Evolutionary conservation across 2,797 vertebrate species (phyloP).

Genomic region (Streptopelia turtur): DNA sequence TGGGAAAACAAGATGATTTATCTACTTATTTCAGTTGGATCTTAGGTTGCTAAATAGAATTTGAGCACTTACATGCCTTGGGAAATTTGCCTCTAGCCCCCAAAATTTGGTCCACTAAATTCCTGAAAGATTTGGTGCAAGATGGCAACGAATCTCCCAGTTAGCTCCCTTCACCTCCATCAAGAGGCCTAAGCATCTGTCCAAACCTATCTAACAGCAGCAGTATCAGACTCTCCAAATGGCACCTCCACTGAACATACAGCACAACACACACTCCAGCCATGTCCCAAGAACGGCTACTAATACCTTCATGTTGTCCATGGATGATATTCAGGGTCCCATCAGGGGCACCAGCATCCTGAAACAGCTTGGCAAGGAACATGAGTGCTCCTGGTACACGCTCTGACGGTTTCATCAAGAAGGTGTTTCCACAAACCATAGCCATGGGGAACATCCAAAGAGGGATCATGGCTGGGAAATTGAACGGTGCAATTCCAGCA

Average conservation of each 20-base stretch:
- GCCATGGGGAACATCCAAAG: constrained; percentile 98
- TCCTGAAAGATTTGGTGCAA: not conserved
- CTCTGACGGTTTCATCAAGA: constrained; percentile 95
- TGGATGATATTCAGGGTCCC: constrained; percentile 95
- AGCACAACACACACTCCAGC: not conserved
- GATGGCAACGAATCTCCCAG: not conserved
- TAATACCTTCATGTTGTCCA: constrained; percentile 89
- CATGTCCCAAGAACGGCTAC: not conserved
- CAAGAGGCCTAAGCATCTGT: not conserved
- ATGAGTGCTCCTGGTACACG: constrained; percentile 91
- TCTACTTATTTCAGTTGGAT: not conserved
- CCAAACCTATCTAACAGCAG: not conserved
- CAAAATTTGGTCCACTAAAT: not conserved
- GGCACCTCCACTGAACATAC: not conserved
- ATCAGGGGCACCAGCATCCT: constrained; percentile 94
- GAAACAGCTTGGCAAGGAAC: constrained; percentile 91
- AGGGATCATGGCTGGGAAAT: constrained; percentile 98
- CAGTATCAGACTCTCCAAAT: not conserved
- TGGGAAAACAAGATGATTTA: not conserved
- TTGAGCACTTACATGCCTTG: not conserved
- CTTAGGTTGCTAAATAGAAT: not conserved
- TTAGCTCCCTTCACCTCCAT: not conserved
- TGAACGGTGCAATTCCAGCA: constrained; percentile 94
- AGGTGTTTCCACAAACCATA: constrained; percentile 95
- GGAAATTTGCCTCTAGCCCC: not conserved